Conservation (phyloP, 2,888 invertebrate genomes). For the Nomada goodeniana region DNA sequence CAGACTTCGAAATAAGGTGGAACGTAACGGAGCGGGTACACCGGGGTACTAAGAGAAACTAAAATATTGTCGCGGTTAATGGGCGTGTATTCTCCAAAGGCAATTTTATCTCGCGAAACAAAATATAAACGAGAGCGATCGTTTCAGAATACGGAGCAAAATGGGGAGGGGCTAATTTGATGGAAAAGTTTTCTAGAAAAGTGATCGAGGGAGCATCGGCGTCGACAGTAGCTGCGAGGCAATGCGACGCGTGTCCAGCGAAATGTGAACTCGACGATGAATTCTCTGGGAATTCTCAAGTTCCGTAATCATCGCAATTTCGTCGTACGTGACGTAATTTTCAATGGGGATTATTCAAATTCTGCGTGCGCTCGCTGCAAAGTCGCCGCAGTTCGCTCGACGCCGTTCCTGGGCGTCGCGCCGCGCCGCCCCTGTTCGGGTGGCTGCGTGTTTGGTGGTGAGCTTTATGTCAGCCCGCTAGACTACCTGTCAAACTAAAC, state of each 20-base stretch:
- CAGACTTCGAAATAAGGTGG: conserved; percentile 9
- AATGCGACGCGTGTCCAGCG: conserved; percentile 48
- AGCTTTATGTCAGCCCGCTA: conserved; percentile 67
- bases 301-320: conserved; percentile 80
- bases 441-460: conserved; percentile 67
- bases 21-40: not conserved
- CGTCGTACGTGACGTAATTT: conserved; percentile 79
- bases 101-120: not conserved
- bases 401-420: conserved; percentile 3
- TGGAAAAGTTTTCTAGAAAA: conserved; percentile 27
- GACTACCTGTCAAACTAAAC: conserved; percentile 77
- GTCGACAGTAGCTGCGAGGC: not conserved
- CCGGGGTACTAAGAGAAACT: not conserved
- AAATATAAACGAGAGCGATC: not conserved
- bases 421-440: conserved; percentile 8
- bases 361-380: conserved; percentile 63
- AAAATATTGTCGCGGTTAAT: conserved; percentile 13
- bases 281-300: conserved; percentile 77
- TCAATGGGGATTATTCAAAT: conserved; percentile 80
- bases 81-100: not conserved
- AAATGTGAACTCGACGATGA: conserved; percentile 73
- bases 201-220: not conserved
- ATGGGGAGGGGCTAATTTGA: conserved; percentile 22
- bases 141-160: conserved; percentile 10
- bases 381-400: conserved; percentile 61